Evolutionary conservation across 2,113 vertebrate species (phyloP), one percentile per base, ranked within the genome.

Genomic region (Pterocles burchelli): DNA sequence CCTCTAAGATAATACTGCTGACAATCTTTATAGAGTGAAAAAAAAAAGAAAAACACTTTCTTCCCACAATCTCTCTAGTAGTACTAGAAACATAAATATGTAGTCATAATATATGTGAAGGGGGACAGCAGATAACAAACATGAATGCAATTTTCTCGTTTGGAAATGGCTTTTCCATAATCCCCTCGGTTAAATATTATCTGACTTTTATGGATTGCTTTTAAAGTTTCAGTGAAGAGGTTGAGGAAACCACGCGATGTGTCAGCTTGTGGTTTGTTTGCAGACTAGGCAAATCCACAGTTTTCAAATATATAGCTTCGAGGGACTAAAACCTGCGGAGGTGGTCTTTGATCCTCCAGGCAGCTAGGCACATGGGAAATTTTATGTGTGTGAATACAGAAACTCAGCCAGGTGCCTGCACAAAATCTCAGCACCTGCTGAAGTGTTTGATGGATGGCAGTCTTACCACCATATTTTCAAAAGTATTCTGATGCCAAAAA

Each of bases 361-460:
- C 90, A 91, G 65, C 66, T 22, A 82, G 57, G 88, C 95, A 82
- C 85, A 49, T 63, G 93, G 85, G 66, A 85, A 81, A 92, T 74
- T 93, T 88, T 81, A 81, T 94, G 88, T 61, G 63, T 86, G 83
- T 46, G 90, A 90, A 84, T 68, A 89, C 38, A 78, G 77, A 78
- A 93, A 67, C 79, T 90, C 89, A 65, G 92, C 92, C 92, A 96
- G 92, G 65, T 72, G 83, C 92, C 92, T 95, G 95, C 79, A 89
- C 77, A 95, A 94, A 97, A 91, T 89, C 87, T 86, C 92, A 95
- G 88, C 88, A 96, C 93, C 92, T 96, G 95, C 96, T 96, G 90
- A 95, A 96, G 90, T 59, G 57, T 90, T 92, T 96, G 96, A 92
- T 85, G 90, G 90, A 96, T 95, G 95, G 90, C 95, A 92, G 90